A percentile compares a stretch with the other conserved stretches of the same genome.
phyloP scores from a whole-genome alignment of 2,797 vertebrate species.

The Erethizon dorsatum region DNA sequence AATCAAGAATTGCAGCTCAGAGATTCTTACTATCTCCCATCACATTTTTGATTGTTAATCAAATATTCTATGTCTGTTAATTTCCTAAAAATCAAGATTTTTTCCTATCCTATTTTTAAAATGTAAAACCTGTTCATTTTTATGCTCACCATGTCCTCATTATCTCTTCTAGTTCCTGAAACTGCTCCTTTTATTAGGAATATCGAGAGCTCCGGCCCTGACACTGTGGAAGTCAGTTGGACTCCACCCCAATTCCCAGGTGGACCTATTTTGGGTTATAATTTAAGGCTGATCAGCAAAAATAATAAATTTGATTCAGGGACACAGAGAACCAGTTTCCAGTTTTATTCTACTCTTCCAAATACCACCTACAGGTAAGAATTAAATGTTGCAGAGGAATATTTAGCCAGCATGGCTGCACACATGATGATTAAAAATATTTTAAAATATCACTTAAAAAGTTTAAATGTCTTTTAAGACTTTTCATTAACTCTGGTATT shows the following conservation, averaged over 20 bases:
- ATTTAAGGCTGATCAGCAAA: constrained; percentile 88
- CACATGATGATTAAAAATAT: neutral
- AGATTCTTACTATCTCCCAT: neutral
- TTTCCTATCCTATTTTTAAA: neutral
- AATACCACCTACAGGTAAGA: constrained; percentile 91
- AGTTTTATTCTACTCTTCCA: constrained; percentile 90
- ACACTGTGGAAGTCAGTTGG: constrained; percentile 91
- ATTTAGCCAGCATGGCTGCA: rapidly evolving
- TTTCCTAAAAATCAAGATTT: neutral
- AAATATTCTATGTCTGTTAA: constrained; percentile 26
- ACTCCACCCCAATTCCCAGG: constrained; percentile 89
- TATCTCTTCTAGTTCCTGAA: constrained; percentile 87
- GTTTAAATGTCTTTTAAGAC: constrained; percentile 42
- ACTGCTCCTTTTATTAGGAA: constrained; percentile 87
- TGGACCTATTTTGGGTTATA: constrained; percentile 90
- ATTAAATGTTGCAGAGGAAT: neutral
- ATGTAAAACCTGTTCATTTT: neutral
- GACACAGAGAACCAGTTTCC: constrained; percentile 88
- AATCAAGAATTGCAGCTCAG: neutral
- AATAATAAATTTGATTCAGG: constrained; percentile 83
- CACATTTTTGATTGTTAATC: neutral
- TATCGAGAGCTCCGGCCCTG: constrained; percentile 88
- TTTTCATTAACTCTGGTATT: neutral
- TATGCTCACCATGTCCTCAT: neutral
- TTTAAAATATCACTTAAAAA: neutral